Percentiles rank a stretch among this genome's conserved stretches.
These are phyloP conservation scores for Alcis repandata DNA, from an alignment of 2,888 invertebrate genomes.

Conservation along the genomic window DNA sequence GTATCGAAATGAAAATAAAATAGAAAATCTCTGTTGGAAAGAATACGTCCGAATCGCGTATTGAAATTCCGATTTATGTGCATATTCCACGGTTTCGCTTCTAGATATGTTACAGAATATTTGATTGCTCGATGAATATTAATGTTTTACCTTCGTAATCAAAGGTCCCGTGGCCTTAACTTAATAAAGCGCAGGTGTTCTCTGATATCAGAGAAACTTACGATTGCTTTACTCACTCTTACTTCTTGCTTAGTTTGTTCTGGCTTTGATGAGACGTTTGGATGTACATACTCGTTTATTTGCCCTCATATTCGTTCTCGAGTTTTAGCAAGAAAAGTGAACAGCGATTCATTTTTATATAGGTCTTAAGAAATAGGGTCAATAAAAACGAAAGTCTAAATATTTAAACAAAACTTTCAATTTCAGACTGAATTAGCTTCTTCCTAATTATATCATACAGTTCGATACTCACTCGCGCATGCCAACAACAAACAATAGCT, in stretches of 20 bases:
- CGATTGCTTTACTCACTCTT: conserved; percentile 17
- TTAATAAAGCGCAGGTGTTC: conserved; percentile 17
- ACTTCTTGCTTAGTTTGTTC: neutral
- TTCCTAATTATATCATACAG: conserved; percentile 11
- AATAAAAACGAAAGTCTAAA: too few species aligned
- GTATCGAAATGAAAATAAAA: conserved; percentile 29
- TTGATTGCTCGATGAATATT: conserved; percentile 38
- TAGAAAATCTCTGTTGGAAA: conserved; percentile 31
- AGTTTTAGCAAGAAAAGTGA: too few species aligned
- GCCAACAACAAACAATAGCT: neutral
- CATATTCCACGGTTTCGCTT: conserved; percentile 31
- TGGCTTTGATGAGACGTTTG: neutral
- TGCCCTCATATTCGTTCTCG: too few species aligned
- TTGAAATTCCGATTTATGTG: conserved; percentile 40
- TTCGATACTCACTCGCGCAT: conserved; percentile 13
- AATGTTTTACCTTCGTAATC: conserved; percentile 22
- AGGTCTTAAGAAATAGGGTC: too few species aligned
- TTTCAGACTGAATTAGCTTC: neutral
- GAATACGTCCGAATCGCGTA: conserved; percentile 21
- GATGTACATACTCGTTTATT: neutral
- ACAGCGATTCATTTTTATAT: too few species aligned
- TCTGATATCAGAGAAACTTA: conserved; percentile 8
- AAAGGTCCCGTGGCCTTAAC: conserved; percentile 22
- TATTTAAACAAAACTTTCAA: too few species aligned
- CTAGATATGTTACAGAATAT: conserved; percentile 35